Evolutionary conservation across 2,888 invertebrate genomes (phyloP), one percentile per base, ranked within the genome.

Genomic region (Mesopsocus fuscifrons): DNA sequence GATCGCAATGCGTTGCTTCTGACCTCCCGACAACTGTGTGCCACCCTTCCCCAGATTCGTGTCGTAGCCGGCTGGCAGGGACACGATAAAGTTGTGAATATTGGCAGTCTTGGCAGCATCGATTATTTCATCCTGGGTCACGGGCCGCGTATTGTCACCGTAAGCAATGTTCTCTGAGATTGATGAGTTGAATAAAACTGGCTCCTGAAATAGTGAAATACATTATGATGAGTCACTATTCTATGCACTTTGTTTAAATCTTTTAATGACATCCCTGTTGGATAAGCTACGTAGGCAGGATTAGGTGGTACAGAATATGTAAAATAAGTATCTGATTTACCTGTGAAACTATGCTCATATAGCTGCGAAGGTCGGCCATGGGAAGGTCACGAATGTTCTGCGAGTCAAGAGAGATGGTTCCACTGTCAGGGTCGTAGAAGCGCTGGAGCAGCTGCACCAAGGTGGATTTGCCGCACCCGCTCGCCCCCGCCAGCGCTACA

Each of bases 391-490:
- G 62, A 1, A 91, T 62, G 55, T 88, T 75, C 11, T 68, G 57
- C 1, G 77, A 82, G 55, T 87, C 87, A 44, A 91, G 66, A 11
- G 69, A 72, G 21, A 91, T 73, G 31, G 63, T 56, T 1, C 91
- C 91, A 0, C 61, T 54, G 47, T 72, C 64, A 1, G 81, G 72
- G 54, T 89, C 87, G 58, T 91, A 91, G 61, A 91, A 87, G 53
- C 89, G 75, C 64, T 94, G 92, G 38, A 97, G 61, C 31, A 97
- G 65, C 1, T 80, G 74, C 2, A 82, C 91, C 16, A 95, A 74
- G 0, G 95, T 97, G 0, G 91, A 91, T 64, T 97, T 97, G 1
- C 92, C 94, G 56, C 87, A 88, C 2, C 95, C 95, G 33, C 91
- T 92, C 0, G 84, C 74, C 1, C 95, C 91, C 21, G 92, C 92